These are phyloP conservation scores for Scatophagus argus DNA, from an alignment of 2,113 vertebrate species.

Conservation along the genomic window DNA sequence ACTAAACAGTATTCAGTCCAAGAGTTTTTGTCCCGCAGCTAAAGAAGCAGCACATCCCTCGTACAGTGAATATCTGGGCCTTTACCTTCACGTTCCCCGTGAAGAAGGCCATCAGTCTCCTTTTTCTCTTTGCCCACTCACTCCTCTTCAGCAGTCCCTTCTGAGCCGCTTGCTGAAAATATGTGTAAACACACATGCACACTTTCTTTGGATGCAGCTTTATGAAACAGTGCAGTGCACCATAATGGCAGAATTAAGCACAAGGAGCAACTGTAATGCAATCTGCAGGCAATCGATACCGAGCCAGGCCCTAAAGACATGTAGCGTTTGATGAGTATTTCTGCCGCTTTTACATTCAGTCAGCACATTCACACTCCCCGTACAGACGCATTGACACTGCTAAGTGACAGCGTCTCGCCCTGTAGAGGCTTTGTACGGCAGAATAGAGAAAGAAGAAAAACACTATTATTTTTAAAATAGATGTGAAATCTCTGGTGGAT, in stretches of 20 bases:
- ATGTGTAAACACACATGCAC: slow-evolving; percentile 60
- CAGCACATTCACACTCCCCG: slow-evolving; percentile 79
- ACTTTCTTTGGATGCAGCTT: slow-evolving; percentile 64
- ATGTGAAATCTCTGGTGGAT: slow-evolving; percentile 81
- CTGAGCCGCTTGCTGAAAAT: slow-evolving; percentile 63
- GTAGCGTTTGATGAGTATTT: slow-evolving; percentile 78
- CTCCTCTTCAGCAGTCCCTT: slow-evolving; percentile 63
- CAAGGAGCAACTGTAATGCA: slow-evolving; percentile 79
- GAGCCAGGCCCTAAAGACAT: slow-evolving; percentile 84
- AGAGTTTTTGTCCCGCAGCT: slow-evolving; percentile 1
- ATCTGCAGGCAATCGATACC: slow-evolving; percentile 83
- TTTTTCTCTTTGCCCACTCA: slow-evolving; percentile 75
- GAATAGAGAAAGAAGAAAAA: slow-evolving; percentile 75
- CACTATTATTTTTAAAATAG: slow-evolving; percentile 80
- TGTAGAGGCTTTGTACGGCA: slow-evolving; percentile 67
- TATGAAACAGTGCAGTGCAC: slow-evolving; percentile 63
- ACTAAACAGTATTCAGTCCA: background rate
- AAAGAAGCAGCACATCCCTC: background rate
- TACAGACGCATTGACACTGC: slow-evolving; percentile 77
- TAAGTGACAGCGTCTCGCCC: slow-evolving; percentile 80
- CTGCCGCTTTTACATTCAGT: slow-evolving; percentile 79
- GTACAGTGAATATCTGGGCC: background rate
- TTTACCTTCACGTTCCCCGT: slow-evolving; percentile 78
- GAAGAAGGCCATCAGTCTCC: slow-evolving; percentile 79
- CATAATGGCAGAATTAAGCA: slow-evolving; percentile 81